Conservation (phyloP, 2,888 invertebrate species). For the Sarcophaga subvicina region DNA sequence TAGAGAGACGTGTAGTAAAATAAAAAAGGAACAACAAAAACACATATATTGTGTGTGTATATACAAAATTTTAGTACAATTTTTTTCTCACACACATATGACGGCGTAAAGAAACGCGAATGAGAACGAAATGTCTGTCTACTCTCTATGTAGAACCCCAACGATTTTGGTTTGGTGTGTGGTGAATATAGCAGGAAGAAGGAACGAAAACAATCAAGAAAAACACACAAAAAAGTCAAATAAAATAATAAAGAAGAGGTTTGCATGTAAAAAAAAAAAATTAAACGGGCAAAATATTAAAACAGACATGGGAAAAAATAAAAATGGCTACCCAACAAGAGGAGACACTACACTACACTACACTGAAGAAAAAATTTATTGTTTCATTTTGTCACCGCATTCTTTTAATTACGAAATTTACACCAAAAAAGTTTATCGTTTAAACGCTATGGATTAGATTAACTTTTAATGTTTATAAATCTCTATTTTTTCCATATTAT, state of each 20-base stretch:
- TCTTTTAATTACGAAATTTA: conserved; percentile 54
- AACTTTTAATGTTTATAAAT: neutral
- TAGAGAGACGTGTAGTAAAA: neutral
- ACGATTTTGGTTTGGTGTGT: neutral
- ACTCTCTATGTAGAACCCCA: conserved; percentile 42
- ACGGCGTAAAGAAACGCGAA: conserved; percentile 67
- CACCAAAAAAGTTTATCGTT: conserved; percentile 26
- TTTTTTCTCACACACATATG: conserved; percentile 37
- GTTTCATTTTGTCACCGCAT: conserved; percentile 65
- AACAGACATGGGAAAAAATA: conserved; percentile 74
- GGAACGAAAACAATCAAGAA: conserved; percentile 25
- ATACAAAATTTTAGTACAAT: conserved; percentile 1
- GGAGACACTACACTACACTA: conserved; percentile 31
- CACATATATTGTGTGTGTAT: conserved; percentile 12
- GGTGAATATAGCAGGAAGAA: conserved; percentile 13
- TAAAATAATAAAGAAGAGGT: conserved; percentile 72
- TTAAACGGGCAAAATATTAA: conserved; percentile 71
- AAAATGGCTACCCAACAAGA: conserved; percentile 75
- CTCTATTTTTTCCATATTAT: conserved; percentile 18
- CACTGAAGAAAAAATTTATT: conserved; percentile 8
- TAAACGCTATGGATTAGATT: neutral
- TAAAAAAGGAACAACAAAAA: conserved; percentile 39
- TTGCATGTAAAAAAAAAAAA: conserved; percentile 72
- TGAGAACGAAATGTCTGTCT: conserved; percentile 63
- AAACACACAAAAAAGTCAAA: neutral